These are phyloP conservation scores for Andrena hattorfiana DNA, from an alignment of 2,888 invertebrate genomes.

Conservation along the genomic window DNA sequence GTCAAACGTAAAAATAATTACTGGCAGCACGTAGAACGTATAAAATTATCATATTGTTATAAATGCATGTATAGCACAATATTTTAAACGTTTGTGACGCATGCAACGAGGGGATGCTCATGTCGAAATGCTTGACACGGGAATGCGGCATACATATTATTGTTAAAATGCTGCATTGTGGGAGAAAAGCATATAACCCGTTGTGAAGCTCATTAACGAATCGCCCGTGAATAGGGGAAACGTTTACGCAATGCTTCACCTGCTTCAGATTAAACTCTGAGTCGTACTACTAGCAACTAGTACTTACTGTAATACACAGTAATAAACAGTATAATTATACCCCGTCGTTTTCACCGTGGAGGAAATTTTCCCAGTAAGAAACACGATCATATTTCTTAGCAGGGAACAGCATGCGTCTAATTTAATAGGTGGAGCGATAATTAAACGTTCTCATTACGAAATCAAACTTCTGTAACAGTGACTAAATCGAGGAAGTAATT, in stretches of 20 bases:
- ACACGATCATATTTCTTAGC: background rate
- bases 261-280: background rate
- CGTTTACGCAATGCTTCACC: background rate
- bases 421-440: slow-evolving; percentile 20
- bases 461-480: slow-evolving; percentile 4
- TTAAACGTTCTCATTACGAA: slow-evolving; percentile 7
- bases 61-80: background rate
- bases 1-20: background rate
- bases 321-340: background rate
- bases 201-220: background rate
- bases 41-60: slow-evolving; percentile 15
- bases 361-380: background rate
- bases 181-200: background rate
- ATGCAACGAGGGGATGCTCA: background rate
- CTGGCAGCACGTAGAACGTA: background rate
- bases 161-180: background rate
- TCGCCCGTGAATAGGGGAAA: background rate
- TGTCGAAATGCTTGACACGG: background rate
- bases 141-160: background rate
- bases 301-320: background rate
- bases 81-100: background rate
- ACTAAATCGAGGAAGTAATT: slow-evolving; percentile 19
- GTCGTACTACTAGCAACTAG: background rate
- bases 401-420: background rate
- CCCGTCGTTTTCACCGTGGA: background rate